Base-by-base conservation (phyloP, 1,140 invertebrate species). In the Potamilus streckersoni region DNA sequence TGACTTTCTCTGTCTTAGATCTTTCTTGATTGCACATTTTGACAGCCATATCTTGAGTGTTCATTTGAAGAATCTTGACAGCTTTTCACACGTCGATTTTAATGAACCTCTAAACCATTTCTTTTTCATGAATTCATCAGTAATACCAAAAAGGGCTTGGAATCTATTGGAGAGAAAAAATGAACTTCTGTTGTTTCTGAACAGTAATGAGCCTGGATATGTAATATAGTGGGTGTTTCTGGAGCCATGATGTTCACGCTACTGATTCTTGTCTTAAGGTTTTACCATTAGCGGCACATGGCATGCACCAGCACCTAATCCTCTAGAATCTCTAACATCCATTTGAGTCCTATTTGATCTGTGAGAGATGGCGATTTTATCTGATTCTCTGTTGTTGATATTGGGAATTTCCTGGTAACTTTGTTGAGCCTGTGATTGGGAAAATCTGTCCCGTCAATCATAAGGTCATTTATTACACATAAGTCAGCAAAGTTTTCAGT, bases 381-480 rank as follows among this genome's bases (percentile, higher is more conserved):
- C 64, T 66, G 64, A 66, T 66, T 66, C 59, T 79, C 56, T 79
- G 60, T 64, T 58, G 17, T 8, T 23, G 61, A 38, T 68, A 62
- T 66, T 60, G 71, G 58, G 57, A 59, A 69, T 78, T 19, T 38
- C 68, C 61, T 65, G 65, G 60, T 71, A 14, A 23, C 58, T 58
- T 76, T 70, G 59, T 75, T 57, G 14, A 65, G 38, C 20, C 66
- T 16, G 3, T n/a, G 19, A 19, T 71, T 68, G 4, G 67, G 17
- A 71, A 82, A 83, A 14, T 61, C 63, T 17, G 64, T 82, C n/a
- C 67, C 67, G 20, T 71, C 71, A 62, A 83, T 76, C 61, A 68
- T 49, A n/a, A 83, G 67, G 59, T 79, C 68, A 72, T 83, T 81
- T n/a, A 56, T 12, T 16, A 23, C 69, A 73, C 80, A 83, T 15